These are phyloP conservation scores for Drosophila tani DNA, from an alignment of 1,140 invertebrate genomes.

Conservation along the genomic window DNA sequence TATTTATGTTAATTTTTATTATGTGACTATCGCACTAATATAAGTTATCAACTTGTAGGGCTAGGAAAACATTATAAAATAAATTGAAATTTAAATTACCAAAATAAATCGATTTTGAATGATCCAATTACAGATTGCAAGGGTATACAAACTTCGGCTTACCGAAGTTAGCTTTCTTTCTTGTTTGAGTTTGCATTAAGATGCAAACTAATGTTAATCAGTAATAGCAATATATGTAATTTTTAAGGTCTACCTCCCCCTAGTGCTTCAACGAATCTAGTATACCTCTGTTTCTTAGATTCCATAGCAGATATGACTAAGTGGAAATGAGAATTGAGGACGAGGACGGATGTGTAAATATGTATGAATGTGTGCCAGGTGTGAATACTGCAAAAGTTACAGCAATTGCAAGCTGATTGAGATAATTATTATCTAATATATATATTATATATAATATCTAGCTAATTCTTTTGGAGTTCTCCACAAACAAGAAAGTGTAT, in stretches of 20 bases:
- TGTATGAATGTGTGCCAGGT: not conserved
- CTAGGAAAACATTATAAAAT: too few relatives aligned
- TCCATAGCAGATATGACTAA: not conserved
- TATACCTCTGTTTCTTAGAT: not conserved
- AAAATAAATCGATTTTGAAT: too few relatives aligned
- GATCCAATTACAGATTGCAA: too few relatives aligned
- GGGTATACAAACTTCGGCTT: too few relatives aligned
- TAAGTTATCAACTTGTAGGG: too few relatives aligned
- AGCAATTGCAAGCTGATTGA: not conserved
- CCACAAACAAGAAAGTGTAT: too few relatives aligned
- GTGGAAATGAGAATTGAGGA: constrained; percentile 31
- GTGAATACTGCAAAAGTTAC: not conserved
- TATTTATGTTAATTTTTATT: too few relatives aligned
- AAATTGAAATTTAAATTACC: too few relatives aligned
- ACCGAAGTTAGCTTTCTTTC: too few relatives aligned
- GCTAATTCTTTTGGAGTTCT: not conserved
- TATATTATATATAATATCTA: not conserved
- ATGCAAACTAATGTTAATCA: not conserved
- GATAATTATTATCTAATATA: not conserved
- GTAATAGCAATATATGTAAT: not conserved
- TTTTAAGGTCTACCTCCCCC: not conserved
- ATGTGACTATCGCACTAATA: too few relatives aligned
- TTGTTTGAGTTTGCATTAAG: not conserved
- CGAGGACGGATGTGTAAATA: constrained; percentile 11
- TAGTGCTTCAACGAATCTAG: not conserved